Evolutionary conservation across 1,140 invertebrate genomes (phyloP), one percentile per base, ranked within the genome.

Genomic region (Mercenaria mercenaria): DNA sequence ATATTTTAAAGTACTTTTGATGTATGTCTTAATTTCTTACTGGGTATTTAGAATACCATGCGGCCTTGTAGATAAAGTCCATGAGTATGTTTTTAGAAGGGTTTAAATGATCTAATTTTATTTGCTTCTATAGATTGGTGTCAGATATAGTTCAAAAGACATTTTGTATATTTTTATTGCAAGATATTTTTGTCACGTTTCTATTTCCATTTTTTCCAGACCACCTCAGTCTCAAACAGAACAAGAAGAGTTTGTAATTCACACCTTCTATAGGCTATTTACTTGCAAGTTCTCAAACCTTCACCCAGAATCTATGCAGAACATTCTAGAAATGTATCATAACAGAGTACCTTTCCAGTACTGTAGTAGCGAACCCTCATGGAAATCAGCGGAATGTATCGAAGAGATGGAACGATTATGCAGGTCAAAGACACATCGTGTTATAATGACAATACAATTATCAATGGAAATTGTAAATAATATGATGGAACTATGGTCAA

Each of bases 241-340:
- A 23, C 39, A 18, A 32, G 8, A 26, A 11, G 72, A 76, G 4
- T 76, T 29, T 50, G 15, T 37, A 4, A 50, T 76, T 1, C n/a
- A 18, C 39, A 76, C 72, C 3, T 4, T 76, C 26, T 26, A 50
- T 26, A n/a, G 43, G 1, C 3, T 76, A 13, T 76, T 50, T 50
- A 76, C 72, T 1, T 76, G 72, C 41, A 23, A 76, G 23, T 76
- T 76, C 26, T 34, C 72, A 76, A 74, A 41, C 39, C 34, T 74
- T 1, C 37, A 74, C 23, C 61, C 61, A 11, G 26, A 32, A 11
- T 67, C 61, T 18, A 3, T 41, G 32, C 10, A 50, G 26, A 52
- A 29, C 15, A 41, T 76, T 26, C 26, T n/a, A 8, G 23, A 76
- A 8, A n/a, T 32, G 34, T n/a, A 18, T 23, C 6, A 29, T n/a